Evolutionary conservation across 2,113 vertebrate species (phyloP), one percentile per base, ranked within the genome.

Genomic region (Pseudolaguvia tuberculata): DNA sequence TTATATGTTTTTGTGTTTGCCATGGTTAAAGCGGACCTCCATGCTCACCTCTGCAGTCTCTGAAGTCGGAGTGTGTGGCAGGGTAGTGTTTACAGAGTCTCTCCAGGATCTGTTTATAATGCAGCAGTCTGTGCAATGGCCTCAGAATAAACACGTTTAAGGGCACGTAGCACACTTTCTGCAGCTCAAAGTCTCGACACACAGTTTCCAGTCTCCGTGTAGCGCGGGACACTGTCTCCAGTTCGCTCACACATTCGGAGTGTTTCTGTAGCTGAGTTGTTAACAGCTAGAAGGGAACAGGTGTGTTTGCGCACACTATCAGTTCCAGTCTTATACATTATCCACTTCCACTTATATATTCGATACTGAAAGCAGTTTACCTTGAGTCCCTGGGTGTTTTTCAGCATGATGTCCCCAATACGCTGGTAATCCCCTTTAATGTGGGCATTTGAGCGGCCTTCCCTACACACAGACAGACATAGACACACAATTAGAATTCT

Each of bases 21-120:
- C 21, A 48, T 51, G 35, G 50, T 62, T 73, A 35, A 48, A 9
- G 29, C 4, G 1, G 2, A 11, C 12, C 5, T 42, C 21, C 21
- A 35, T 18, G 6, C 48, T 71, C 65, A 99, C 97, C 96, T 89
- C 95, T 88, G 79, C 93, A 96, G 88, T 98, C 94, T 86, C 95
- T 92, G 91, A 98, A 97, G 88, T 99, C 95, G 10, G 82, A 23
- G 23, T 97, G 93, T 73, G 83, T 93, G 1, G 94, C 92, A 0
- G 91, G 87, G 85, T 97, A 96, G 85, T 97, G 92, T 86, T 98
- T 97, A 89, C 96, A 99, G 76, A 99, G 89, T 66, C 94, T 91
- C 87, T 97, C 94, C 89, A 99, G 92, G 85, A 98, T 94, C 90
- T 96, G 95, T 86, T 95, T 96, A 91, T 99, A 99, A 90, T 98